Base-by-base conservation (phyloP, 2,113 vertebrate species). In the Terrapene triunguis region DNA sequence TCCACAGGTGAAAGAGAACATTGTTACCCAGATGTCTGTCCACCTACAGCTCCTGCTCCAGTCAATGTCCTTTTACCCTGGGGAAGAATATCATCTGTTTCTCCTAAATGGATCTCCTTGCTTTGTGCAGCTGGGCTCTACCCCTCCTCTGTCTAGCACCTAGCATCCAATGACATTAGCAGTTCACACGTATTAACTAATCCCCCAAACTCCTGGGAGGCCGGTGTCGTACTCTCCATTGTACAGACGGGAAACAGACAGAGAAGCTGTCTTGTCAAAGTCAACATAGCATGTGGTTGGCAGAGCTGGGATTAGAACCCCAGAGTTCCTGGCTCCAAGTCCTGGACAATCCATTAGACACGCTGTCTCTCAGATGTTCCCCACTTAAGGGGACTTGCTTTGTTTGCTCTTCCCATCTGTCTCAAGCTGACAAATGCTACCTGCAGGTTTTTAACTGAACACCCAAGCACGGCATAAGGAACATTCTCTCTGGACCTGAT, bases 1-100 rank as follows among this genome's bases (percentile, higher is more conserved):
- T 78, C 83, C 53, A 21, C 24, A 2, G 42, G 5, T 0, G 2
- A 13, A 69, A 13, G 62, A n/a, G 19, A 3, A 8, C 2, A 42
- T 19, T 0, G 7, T 82, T 82, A n/a, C 54, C 81, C 25, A 57
- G 6, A 24, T 9, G 24, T 27, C 53, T 55, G 35, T 35, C 14
- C 35, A n/a, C 35, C 17, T 69, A 4, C 16, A n/a, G 35, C 29
- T 69, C 35, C 16, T 69, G 62, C 35, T 69, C 32, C 35, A 21
- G 8, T 69, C 35, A 69, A 16, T 19, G 14, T 69, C 35, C 35
- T 69, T 69, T 69, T 69, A 9, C 27, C 27, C 57, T 59, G 57
- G 27, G 27, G 57, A 59, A 29, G 35, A 14, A n/a, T 69, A n/a
- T 69, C 32, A 9, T 35, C 29, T 65, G 16, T 69, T 19, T 69